These are phyloP conservation scores for Calameuta pallipes DNA, from an alignment of 2,888 invertebrate species.

Conservation along the genomic window DNA sequence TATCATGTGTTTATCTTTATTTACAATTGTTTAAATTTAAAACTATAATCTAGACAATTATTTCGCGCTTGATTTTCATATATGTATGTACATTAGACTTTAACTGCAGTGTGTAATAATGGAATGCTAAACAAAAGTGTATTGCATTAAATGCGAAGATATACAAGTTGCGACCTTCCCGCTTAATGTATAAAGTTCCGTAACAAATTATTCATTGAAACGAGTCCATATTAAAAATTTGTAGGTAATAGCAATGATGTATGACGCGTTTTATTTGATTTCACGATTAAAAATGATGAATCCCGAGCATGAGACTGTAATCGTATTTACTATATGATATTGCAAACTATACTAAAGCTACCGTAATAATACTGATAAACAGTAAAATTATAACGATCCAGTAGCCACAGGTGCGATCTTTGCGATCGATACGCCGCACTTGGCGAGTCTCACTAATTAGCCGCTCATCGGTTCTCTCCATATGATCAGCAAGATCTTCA, in stretches of 20 bases:
- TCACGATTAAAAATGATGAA: background rate
- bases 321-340: background rate
- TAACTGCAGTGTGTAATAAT: background rate
- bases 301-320: background rate
- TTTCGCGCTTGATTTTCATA: background rate
- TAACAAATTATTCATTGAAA: background rate
- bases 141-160: background rate
- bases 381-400: slow-evolving; percentile 79
- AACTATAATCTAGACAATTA: background rate
- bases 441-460: slow-evolving; percentile 76
- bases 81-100: background rate
- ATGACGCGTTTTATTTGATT: background rate
- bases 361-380: slow-evolving; percentile 75
- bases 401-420: slow-evolving; percentile 80
- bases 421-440: slow-evolving; percentile 74
- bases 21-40: background rate
- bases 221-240: background rate
- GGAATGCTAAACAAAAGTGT: background rate
- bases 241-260: background rate
- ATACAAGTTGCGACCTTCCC: background rate
- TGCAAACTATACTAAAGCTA: slow-evolving; percentile 64
- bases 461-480: slow-evolving; percentile 78
- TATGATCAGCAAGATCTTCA: slow-evolving; percentile 79
- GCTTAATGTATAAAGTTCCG: background rate
- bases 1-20: background rate